Conservation (phyloP, 2,888 invertebrate genomes). For the Leucania comma region DNA sequence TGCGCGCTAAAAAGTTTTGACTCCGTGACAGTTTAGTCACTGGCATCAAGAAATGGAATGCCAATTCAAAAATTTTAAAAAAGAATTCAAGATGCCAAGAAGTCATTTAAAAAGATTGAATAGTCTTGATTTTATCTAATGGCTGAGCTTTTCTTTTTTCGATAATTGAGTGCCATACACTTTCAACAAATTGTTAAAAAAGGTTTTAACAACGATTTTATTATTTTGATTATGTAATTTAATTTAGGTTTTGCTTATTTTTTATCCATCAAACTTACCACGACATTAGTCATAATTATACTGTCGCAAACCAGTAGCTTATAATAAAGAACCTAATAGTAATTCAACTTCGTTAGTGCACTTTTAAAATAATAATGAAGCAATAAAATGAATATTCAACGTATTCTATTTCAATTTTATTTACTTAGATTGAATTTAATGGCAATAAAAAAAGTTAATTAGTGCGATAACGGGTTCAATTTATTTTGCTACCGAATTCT, state of each 20-base stretch:
- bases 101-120: neutral
- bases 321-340: conserved; percentile 26
- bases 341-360: conserved; percentile 39
- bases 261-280: conserved; percentile 11
- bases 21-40: neutral
- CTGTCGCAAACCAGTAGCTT: conserved; percentile 14
- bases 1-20: neutral
- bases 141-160: neutral
- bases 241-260: conserved; percentile 2
- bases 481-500: conserved; percentile 54
- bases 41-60: neutral
- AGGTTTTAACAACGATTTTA: neutral
- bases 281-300: conserved; percentile 24
- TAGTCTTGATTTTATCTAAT: neutral
- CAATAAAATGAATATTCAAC: conserved; percentile 46
- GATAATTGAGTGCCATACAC: neutral
- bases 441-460: conserved; percentile 46
- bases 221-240: neutral
- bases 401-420: conserved; percentile 37
- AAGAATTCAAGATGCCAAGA: neutral
- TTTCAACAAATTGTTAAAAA: neutral
- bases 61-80: too few species aligned
- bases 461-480: conserved; percentile 43
- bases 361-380: conserved; percentile 56
- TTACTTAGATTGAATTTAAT: conserved; percentile 56